These are phyloP conservation scores for Plecturocebus donacophilus DNA, from an alignment of 2,113 vertebrate genomes.

Conservation along the genomic window DNA sequence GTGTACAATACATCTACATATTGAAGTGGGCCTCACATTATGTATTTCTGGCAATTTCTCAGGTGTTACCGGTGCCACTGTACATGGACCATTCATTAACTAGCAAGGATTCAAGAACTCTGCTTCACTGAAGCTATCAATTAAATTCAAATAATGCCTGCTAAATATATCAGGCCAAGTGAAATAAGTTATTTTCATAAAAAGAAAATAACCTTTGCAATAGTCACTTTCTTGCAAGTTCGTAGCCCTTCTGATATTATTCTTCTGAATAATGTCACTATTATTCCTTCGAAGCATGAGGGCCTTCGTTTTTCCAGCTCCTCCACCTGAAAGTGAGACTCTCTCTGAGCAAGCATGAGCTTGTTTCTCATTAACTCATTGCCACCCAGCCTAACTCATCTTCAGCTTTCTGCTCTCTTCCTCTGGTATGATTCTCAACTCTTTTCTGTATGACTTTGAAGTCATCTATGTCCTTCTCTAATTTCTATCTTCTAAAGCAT, in stretches of 20 bases:
- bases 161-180: neutral
- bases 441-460: neutral
- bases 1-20: neutral
- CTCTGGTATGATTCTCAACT: neutral
- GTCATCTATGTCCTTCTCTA: neutral
- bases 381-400: neutral
- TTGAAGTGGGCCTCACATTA: neutral
- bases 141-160: neutral
- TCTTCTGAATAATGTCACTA: neutral
- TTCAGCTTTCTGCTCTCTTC: neutral
- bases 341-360: neutral
- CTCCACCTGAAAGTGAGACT: neutral
- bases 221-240: neutral
- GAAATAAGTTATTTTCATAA: conserved; percentile 10
- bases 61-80: neutral
- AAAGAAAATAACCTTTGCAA: neutral
- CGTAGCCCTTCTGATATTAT: neutral
- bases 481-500: neutral
- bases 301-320: neutral
- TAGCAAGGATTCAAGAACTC: neutral
- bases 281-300: neutral
- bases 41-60: neutral
- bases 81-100: neutral
- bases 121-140: neutral
- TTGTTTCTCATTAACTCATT: neutral